Evolutionary conservation across 2,888 invertebrate genomes (phyloP), one percentile per base, ranked within the genome.

Genomic region (Scelioninae gen. 1): DNA sequence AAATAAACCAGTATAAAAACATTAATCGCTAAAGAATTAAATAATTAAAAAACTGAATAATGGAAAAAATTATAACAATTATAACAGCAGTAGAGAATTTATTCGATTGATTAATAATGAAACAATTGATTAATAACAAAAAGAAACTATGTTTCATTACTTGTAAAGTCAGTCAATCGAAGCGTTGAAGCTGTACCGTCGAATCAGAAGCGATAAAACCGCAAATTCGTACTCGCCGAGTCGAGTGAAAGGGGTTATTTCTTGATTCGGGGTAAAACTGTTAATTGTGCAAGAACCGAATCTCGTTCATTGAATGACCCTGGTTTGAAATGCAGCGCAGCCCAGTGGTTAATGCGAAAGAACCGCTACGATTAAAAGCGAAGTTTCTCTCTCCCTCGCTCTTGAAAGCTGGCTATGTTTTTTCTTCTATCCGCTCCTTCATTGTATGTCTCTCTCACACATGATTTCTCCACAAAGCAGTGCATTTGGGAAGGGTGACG

Each of bases 331-430:
- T 66, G 51, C 63, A 58, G 55, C 53, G 74, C 68, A 72, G 47
- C 13, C 55, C 23, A 47, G 13, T n/a, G 40, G 55, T 55, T 65
- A 66, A 80, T 63, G 66, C 34, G 80, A 63, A 66, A 43, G 51
- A 80, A 63, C 62, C 58, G 66, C 56, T 49, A 77, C 77, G 71
- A 84, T 85, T 80, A 85, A 83, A 78, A 72, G 56, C 74, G 53
- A 38, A n/a, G 13, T 4, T 16, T 13, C 43, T 13, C 10, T 68
- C 15, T 40, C 32, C 1, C 23, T 63, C 65, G 15, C 32, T 34
- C 34, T 8, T 8, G 6, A 7, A 38, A 7, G 5, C 49, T 40
- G 10, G 11, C 45, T 0, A 16, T 38, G 29, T 53, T 66, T 53
- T 47, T 51, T 38, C 40, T 6, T 40, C 40, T 10, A 10, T 10